Percentiles rank a stretch among this genome's conserved stretches.
These are phyloP conservation scores for Neostethus bicornis DNA, from an alignment of 2,797 vertebrate genomes.

Conservation along the genomic window DNA sequence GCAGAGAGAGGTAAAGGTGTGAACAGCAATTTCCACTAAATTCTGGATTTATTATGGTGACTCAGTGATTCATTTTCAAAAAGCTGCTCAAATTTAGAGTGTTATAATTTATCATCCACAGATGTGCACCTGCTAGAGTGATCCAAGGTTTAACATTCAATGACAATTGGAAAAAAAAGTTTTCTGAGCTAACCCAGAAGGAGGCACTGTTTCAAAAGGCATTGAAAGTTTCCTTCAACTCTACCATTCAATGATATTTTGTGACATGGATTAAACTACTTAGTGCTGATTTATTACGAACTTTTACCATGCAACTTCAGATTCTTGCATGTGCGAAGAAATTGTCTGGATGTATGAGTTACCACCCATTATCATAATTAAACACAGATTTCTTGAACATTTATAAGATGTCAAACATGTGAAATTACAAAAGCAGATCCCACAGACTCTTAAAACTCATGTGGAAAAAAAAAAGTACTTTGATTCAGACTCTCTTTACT, in stretches of 20 bases:
- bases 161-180: too few species aligned
- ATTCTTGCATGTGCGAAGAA: background rate
- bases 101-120: conserved; percentile 18
- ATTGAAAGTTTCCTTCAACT: conserved; percentile 4
- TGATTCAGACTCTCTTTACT: conserved; percentile 50
- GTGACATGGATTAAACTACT: background rate
- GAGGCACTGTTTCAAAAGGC: conserved; percentile 67
- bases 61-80: conserved; percentile 29
- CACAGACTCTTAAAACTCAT: conserved; percentile 28
- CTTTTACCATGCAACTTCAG: background rate
- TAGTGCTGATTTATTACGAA: background rate
- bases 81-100: conserved; percentile 21
- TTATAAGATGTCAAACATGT: background rate
- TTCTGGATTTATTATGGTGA: conserved; percentile 44
- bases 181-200: conserved; percentile 49
- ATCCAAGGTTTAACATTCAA: background rate
- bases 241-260: background rate
- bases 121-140: conserved; percentile 33
- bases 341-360: background rate
- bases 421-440: conserved; percentile 2
- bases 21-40: conserved; percentile 59
- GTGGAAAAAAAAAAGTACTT: conserved; percentile 29
- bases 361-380: background rate
- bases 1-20: conserved; percentile 46
- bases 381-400: background rate